phyloP scores from a whole-genome alignment of 1,140 invertebrate genomes.

The Nautilus pompilius region DNA sequence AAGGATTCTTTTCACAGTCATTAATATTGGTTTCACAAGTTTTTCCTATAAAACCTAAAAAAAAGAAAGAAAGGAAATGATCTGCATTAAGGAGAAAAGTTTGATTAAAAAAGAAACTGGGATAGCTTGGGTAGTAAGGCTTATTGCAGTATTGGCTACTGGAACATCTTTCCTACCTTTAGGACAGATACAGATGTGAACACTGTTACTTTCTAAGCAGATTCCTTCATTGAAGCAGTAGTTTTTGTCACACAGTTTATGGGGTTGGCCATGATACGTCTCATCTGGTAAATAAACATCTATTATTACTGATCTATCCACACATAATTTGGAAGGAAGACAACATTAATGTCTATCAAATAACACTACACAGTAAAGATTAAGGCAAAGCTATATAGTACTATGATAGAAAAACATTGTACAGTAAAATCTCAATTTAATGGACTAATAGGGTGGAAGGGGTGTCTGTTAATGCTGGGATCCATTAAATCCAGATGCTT shows the following conservation, averaged over 20 bases:
- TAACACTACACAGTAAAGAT: no score
- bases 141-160: neutral
- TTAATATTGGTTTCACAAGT: conserved; percentile 72
- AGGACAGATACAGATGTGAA: conserved; percentile 16
- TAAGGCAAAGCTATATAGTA: no score
- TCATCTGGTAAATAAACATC: no score
- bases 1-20: conserved; percentile 86
- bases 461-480: no score
- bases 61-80: neutral
- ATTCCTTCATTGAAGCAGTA: conserved; percentile 20
- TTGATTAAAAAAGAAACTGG: neutral
- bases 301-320: no score
- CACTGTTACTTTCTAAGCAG: conserved; percentile 12
- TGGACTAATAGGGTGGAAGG: no score
- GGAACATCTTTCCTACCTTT: conserved; percentile 11
- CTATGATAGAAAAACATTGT: no score
- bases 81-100: neutral
- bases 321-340: no score
- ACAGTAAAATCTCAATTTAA: no score
- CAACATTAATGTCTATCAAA: no score
- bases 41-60: conserved; percentile 59
- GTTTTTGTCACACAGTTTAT: conserved; percentile 12
- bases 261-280: conserved; percentile 6
- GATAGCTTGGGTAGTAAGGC: neutral
- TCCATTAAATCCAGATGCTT: no score